Conservation (phyloP, 64 coral and sea anemone species). For the Montipora capricornis region DNA sequence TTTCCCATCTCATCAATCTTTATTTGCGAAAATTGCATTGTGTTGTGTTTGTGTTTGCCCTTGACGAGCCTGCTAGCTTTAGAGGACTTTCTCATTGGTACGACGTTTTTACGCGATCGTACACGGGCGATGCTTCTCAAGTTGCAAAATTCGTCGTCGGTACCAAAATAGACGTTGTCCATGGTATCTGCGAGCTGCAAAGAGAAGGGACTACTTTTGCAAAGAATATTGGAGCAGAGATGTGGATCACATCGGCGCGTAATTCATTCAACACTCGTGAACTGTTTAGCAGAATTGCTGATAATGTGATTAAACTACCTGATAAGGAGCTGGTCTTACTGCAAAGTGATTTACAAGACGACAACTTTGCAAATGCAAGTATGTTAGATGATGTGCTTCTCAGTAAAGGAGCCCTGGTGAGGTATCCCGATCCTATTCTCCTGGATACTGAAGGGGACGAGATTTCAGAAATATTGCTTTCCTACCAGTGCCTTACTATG, state of each 20-base stretch:
- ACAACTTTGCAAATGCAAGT: not conserved
- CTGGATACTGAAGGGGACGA: slow-evolving; percentile 46
- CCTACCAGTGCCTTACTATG: slow-evolving; percentile 50
- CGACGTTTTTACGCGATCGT: slow-evolving; percentile 20
- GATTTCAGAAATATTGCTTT: slow-evolving; percentile 47
- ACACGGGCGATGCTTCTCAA: slow-evolving; percentile 27
- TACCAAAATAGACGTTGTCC: slow-evolving; percentile 63
- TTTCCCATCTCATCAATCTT: slow-evolving; percentile 12
- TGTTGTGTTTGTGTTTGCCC: slow-evolving; percentile 74
- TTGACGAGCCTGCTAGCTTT: slow-evolving; percentile 74
- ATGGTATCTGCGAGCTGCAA: slow-evolving; percentile 47
- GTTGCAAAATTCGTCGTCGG: slow-evolving; percentile 77
- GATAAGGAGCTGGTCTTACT: not conserved
- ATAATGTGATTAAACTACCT: not conserved
- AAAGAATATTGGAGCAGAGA: slow-evolving; percentile 60
- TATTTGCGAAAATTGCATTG: slow-evolving; percentile 72
- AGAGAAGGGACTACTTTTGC: slow-evolving; percentile 58
- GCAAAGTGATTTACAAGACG: not conserved
- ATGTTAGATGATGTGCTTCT: slow-evolving; percentile 52
- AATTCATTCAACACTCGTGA: slow-evolving; percentile 51
- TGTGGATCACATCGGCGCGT: slow-evolving; percentile 66
- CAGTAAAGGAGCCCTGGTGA: slow-evolving; percentile 9
- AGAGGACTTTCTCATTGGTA: slow-evolving; percentile 62
- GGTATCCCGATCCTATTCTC: slow-evolving; percentile 73
- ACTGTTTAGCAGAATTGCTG: slow-evolving; percentile 57